Percentiles rank a stretch among this genome's conserved stretches.
Conservation (phyloP, 2,113 vertebrate genomes). For the Acrocephalus kingi region DNA sequence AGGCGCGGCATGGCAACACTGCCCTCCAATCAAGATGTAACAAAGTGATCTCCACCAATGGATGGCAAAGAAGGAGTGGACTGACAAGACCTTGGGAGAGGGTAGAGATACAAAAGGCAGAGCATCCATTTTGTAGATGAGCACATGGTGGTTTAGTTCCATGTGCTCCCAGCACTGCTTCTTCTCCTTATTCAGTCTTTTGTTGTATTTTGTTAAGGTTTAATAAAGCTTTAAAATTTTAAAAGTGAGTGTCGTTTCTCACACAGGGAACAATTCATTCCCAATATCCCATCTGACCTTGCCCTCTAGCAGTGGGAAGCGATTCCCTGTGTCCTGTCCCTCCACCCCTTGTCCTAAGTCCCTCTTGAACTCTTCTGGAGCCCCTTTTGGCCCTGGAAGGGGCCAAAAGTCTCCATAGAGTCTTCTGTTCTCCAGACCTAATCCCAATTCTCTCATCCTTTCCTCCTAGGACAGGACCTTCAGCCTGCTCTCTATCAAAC, state of each 20-base stretch:
- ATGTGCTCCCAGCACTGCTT: not conserved
- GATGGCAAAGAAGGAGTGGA: not conserved
- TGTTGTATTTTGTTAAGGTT: not conserved
- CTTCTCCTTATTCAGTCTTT: not conserved
- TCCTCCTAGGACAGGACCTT: not conserved
- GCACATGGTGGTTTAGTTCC: not conserved
- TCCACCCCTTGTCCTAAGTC: not conserved
- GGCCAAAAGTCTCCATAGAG: rapidly evolving
- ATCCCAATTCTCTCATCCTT: not conserved
- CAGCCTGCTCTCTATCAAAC: not conserved
- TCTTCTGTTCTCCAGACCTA: not conserved
- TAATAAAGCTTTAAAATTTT: not conserved
- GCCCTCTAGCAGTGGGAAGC: not conserved
- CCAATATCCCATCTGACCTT: rapidly evolving
- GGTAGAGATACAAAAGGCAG: not conserved
- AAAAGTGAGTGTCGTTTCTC: not conserved
- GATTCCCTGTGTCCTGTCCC: not conserved
- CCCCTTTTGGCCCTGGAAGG: rapidly evolving
- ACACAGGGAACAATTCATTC: not conserved
- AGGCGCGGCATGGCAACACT: not conserved
- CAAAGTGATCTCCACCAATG: not conserved
- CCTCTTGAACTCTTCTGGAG: not conserved
- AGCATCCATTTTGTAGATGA: not conserved
- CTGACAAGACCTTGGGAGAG: not conserved
- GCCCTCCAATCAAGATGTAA: not conserved